phyloP scores from a whole-genome alignment of 2,797 vertebrate genomes.

The Bovichtus diacanthus region DNA sequence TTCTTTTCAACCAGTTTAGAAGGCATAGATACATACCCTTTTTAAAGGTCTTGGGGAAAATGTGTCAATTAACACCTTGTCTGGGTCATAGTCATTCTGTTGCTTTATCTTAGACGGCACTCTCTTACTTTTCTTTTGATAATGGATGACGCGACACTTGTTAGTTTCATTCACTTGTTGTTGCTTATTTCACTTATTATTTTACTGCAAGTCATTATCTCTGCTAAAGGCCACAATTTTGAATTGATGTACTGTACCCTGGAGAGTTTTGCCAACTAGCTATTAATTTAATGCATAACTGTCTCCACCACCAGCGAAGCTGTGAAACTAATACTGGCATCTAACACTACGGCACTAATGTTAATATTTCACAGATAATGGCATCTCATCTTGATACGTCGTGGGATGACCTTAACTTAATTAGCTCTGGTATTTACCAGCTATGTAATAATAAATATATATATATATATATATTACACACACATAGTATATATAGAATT shows the following conservation, averaged over 20 bases:
- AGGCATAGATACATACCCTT: constrained; percentile 3
- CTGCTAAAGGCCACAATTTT: neutral
- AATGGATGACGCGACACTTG: neutral
- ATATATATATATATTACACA: no score
- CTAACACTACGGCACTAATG: neutral
- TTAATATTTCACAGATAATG: constrained; percentile 4
- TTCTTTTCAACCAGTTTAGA: constrained; percentile 24
- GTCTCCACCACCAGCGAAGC: no score
- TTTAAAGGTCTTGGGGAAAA: constrained; percentile 22
- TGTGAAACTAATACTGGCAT: no score
- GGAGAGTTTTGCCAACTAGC: neutral
- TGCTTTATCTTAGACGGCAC: constrained; percentile 4
- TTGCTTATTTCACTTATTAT: neutral
- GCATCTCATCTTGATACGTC: neutral
- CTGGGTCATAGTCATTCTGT: neutral
- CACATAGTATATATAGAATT: no score
- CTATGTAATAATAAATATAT: no score
- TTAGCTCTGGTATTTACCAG: constrained; percentile 18
- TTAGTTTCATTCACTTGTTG: neutral
- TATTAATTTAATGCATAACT: constrained; percentile 7
- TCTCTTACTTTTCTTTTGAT: neutral
- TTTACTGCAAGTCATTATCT: neutral
- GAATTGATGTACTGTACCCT: neutral
- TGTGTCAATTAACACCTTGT: constrained; percentile 36
- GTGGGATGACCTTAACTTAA: constrained; percentile 32